A percentile compares a stretch with the other conserved stretches of the same genome.
phyloP scores from a whole-genome alignment of 2,888 invertebrate genomes.

The Mythimna pallens region DNA sequence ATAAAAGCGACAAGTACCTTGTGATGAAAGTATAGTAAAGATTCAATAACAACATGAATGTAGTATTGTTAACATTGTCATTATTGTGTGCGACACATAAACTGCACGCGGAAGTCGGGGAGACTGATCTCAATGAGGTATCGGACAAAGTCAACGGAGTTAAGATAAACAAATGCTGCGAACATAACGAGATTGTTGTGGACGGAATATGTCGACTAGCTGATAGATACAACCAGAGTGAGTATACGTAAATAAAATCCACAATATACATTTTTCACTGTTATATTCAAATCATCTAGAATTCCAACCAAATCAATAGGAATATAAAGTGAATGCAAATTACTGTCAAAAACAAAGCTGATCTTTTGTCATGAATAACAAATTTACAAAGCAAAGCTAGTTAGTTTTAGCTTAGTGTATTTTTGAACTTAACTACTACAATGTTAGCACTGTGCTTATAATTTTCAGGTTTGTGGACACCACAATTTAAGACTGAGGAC shows the following conservation, averaged over 20 bases:
- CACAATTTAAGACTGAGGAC: conserved; percentile 92
- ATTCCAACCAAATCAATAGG: not conserved
- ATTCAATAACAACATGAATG: conserved; percentile 66
- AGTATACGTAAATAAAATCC: conserved; percentile 66
- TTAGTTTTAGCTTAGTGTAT: not conserved
- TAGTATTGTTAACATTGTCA: conserved; percentile 78
- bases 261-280: not conserved
- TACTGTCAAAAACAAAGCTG: not conserved
- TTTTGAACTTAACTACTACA: not conserved
- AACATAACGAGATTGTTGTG: conserved; percentile 92
- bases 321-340: not conserved
- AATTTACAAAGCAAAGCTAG: not conserved
- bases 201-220: conserved; percentile 92
- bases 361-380: not conserved
- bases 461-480: conserved; percentile 88
- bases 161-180: conserved; percentile 95
- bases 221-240: conserved; percentile 91
- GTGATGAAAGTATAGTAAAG: conserved; percentile 59
- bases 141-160: conserved; percentile 87
- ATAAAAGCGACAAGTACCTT: conserved; percentile 50
- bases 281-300: not conserved
- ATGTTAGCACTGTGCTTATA: not conserved
- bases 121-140: conserved; percentile 87
- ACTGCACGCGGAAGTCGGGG: conserved; percentile 72
- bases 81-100: conserved; percentile 69